Evolutionary conservation across 2,797 vertebrate genomes (phyloP), one percentile per base, ranked within the genome.

Genomic region (Muraenolepis orangiensis): DNA sequence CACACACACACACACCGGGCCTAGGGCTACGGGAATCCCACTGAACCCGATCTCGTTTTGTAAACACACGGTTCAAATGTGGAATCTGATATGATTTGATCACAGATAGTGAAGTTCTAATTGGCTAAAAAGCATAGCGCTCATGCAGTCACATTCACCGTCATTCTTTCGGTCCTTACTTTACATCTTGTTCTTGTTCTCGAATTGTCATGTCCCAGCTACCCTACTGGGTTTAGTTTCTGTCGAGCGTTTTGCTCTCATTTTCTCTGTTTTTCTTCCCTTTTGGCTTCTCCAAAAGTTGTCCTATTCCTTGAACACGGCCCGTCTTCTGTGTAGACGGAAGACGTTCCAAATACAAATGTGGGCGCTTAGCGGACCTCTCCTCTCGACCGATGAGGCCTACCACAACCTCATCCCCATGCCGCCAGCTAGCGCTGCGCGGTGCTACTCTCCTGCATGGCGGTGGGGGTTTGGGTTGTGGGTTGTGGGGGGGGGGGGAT

Each of bases 371-470:
- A 57, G 8, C 51, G 13, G 51, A 23, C n/a, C 23, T 57, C 28
- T 30, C 26, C 3, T 29, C 23, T 29, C 8, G 12, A 16, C 23
- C 13, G 28, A n/a, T n/a, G 26, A 7, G 57, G 20, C 26, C 23
- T 11, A 10, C 28, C 61, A 26, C 23, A 23, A 10, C 28, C 61
- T 66, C n/a, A n/a, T n/a, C n/a, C n/a, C n/a, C 66, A 31, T 29
- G 28, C 66, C 8, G 13, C 8, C 66, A 16, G 66, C 26, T 6
- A 29, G 23, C 13, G 2, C 26, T 30, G 14, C 11, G 6, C 28
- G 14, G 26, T 29, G 66, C 51, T 38, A 16, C 38, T 16, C 30
- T 71, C 70, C 38, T 36, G 26, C 85, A 87, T 87, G 46, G 23
- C 69, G 23, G 29, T 34, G 38, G 57, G 36, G 34, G 61, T n/a